A percentile compares a stretch with the other conserved stretches of the same genome.
phyloP scores from a whole-genome alignment of 2,113 vertebrate species.

The Agelaius phoeniceus region DNA sequence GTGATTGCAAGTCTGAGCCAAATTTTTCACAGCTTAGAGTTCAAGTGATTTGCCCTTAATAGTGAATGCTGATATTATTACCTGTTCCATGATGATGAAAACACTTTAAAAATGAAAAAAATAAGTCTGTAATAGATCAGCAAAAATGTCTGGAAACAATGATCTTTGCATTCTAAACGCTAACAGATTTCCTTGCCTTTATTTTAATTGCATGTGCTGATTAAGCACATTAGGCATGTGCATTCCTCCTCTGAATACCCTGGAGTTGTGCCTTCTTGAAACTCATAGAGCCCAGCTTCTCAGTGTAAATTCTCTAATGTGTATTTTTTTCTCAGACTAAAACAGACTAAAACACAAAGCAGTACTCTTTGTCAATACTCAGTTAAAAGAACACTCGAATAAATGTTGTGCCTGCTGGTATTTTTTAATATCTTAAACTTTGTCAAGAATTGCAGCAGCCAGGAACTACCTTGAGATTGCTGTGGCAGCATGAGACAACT shows the following conservation, averaged over 20 bases:
- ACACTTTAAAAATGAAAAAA: not conserved
- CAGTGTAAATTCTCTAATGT: not conserved
- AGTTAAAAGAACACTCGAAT: not conserved
- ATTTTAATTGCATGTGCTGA: not conserved
- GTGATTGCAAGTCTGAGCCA: not conserved
- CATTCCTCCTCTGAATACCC: not conserved
- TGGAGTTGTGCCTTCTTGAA: not conserved
- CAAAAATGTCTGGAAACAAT: not conserved
- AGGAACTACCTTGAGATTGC: not conserved
- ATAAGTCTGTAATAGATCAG: not conserved
- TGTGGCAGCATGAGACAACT: not conserved
- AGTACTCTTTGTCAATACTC: not conserved
- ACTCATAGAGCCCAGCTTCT: not conserved
- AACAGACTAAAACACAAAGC: not conserved
- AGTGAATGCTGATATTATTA: not conserved
- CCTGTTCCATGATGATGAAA: not conserved
- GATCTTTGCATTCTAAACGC: not conserved
- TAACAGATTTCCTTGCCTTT: not conserved
- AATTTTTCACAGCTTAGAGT: not conserved
- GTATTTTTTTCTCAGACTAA: not conserved
- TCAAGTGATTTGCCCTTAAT: not conserved
- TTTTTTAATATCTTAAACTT: not conserved
- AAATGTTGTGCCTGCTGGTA: not conserved
- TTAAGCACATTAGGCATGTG: not conserved
- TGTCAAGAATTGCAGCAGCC: not conserved